Conservation (phyloP, 2,113 vertebrate genomes). For the Sarotherodon lohbergeri region DNA sequence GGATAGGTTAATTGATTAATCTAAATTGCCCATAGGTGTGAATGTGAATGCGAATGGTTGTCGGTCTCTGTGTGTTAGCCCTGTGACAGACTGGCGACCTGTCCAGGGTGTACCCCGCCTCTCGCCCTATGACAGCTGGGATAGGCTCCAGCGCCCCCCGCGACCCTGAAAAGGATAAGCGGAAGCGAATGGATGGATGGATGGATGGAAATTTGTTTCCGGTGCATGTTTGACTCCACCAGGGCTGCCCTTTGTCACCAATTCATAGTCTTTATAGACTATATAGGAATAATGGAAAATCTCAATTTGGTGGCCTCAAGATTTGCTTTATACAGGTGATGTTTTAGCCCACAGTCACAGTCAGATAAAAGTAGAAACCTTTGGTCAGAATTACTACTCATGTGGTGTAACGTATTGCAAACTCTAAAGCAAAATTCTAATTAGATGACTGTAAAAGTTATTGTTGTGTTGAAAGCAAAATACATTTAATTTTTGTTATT, state of each 20-base stretch:
- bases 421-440: neutral
- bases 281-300: neutral
- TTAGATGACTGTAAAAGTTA: neutral
- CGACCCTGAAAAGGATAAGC: too few species aligned
- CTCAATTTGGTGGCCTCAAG: neutral
- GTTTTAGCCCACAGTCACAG: neutral
- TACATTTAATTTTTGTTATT: neutral
- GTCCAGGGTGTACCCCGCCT: too few species aligned
- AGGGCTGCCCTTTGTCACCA: neutral
- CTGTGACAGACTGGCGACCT: too few species aligned
- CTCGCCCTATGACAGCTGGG: too few species aligned
- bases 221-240: too few species aligned
- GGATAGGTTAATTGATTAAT: too few species aligned
- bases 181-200: too few species aligned
- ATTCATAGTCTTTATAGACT: neutral
- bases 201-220: neutral
- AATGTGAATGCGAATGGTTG: too few species aligned
- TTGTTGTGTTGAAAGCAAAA: neutral
- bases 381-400: neutral
- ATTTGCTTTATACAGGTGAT: neutral
- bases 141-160: too few species aligned
- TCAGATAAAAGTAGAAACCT: neutral
- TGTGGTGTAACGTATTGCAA: neutral
- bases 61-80: too few species aligned
- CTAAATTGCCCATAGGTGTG: too few species aligned